Evolutionary conservation across 2,113 vertebrate genomes (phyloP), one percentile per base, ranked within the genome.

Genomic region (Spheniscus mendiculus): DNA sequence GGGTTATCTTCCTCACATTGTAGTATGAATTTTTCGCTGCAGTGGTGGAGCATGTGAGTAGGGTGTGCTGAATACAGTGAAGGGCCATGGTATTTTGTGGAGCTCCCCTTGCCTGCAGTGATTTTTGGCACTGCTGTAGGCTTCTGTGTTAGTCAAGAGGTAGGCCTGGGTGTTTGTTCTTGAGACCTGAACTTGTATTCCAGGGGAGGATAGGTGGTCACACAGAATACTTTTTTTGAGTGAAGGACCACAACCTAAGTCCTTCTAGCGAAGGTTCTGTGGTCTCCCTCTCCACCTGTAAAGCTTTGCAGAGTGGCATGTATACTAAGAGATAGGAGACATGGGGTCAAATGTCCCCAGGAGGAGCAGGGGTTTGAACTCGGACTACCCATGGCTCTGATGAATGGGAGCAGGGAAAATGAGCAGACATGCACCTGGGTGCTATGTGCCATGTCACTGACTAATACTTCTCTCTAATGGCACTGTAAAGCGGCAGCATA

Each of bases 261-360:
- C 23, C 8, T 61, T 18, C 25, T 65, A 44, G 50, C 8, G 50
- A 27, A 65, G 12, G 20, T 70, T 10, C 19, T 71, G 10, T 44
- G 23, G 12, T 53, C 6, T 32, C 12, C 5, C 8, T 71, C 30
- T 66, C 42, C 21, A 14, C 4, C 34, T 44, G 6, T 49, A n/a
- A 65, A 56, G 21, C 29, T 10, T 66, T 59, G 47, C 4, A 27
- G 32, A 38, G 9, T 38, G 34, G 15, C 7, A 40, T 3, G 2
- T 67, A 11, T 29, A 15, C 19, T 25, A 38, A 71, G 29, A 62
- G 18, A 25, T 53, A 21, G n/a, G 55, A 90, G 32, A 50, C 1
- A 0, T 5, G 32, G 38, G 9, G 6, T 88, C 29, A 72, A 6
- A 50, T 15, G 12, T 58, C 12, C 10, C 0, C 0, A 59, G 66